Base-by-base conservation (phyloP, 2,888 invertebrate genomes). In the Drosophila kuntzei region DNA sequence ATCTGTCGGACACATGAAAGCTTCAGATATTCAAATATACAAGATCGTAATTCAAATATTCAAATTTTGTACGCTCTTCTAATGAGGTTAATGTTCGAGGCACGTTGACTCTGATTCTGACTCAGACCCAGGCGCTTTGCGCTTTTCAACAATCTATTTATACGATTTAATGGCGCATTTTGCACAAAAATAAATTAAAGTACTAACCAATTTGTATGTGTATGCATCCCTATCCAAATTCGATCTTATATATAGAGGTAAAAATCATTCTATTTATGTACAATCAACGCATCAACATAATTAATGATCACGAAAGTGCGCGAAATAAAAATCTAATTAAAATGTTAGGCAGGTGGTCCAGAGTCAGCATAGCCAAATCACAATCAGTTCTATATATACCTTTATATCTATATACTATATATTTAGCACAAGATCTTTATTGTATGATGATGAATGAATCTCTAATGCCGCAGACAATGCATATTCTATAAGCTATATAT, bases 61-160 rank as follows among this genome's bases (percentile, higher is more conserved):
- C 43, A 76, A 76, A 63, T 47, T 18, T 57, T 68, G 67, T 61
- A 74, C 61, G 60, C 64, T 68, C 55, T 62, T 79, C 76, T 79
- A 89, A 85, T 88, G 86, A 85, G 85, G 85, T 89, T 85, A 85
- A 85, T 89, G 85, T 85, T 89, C 85, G 87, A 79, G 69, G 66
- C 80, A 67, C 61, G 79, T 79, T 85, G 85, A 85, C 71, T 85
- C 89, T 87, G 67, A 61, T 34, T 55, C 43, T 20, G 53, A 49
- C 39, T 25, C 68, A 57, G 27, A n/a, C 47, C 16, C 16, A 39
- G 16, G 63, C 54, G 37, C 47, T 72, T 71, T 84, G 76, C 69
- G 87, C 68, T 70, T 76, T 74, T 80, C 78, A 71, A 27, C 65
- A 39, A 54, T 87, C 88, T 84, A 88, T 85, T 88, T 79, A 73